Evolutionary conservation across 2,113 vertebrate genomes (phyloP).

Genomic region (Cavia aperea): DNA sequence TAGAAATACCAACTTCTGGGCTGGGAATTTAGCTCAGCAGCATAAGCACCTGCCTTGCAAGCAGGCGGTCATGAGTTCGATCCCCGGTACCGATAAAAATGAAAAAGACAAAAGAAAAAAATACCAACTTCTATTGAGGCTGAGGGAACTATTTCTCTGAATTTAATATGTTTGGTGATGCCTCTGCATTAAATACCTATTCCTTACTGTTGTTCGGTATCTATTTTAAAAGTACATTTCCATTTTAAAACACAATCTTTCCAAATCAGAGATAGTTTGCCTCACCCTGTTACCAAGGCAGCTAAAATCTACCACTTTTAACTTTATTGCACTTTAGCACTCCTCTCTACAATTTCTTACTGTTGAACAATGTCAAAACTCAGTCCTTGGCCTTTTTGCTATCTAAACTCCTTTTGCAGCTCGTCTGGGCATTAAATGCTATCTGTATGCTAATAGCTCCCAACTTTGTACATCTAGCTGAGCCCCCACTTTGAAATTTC

Average conservation of each 20-base stretch:
- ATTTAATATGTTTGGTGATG: neutral
- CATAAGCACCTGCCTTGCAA: too few species aligned
- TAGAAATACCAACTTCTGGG: neutral
- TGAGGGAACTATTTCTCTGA: neutral
- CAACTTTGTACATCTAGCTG: neutral
- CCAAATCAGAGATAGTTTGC: neutral
- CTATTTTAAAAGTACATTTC: neutral
- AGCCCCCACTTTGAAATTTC: neutral
- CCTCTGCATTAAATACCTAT: neutral
- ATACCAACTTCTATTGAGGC: neutral
- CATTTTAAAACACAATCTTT: conserved; percentile 6
- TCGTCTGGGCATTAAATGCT: neutral
- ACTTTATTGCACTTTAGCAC: neutral
- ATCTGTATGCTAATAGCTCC: neutral
- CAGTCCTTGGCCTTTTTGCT: neutral
- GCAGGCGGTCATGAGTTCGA: too few species aligned
- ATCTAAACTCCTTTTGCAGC: neutral
- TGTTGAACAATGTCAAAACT: neutral
- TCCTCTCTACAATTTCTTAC: neutral
- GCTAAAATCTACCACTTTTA: neutral
- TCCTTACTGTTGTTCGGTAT: neutral
- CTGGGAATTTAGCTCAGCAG: too few species aligned
- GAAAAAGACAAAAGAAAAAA: neutral
- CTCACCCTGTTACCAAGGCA: neutral
- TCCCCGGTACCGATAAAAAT: too few species aligned